These are phyloP conservation scores for Calypte anna DNA, from an alignment of 2,113 vertebrate genomes.

Conservation along the genomic window DNA sequence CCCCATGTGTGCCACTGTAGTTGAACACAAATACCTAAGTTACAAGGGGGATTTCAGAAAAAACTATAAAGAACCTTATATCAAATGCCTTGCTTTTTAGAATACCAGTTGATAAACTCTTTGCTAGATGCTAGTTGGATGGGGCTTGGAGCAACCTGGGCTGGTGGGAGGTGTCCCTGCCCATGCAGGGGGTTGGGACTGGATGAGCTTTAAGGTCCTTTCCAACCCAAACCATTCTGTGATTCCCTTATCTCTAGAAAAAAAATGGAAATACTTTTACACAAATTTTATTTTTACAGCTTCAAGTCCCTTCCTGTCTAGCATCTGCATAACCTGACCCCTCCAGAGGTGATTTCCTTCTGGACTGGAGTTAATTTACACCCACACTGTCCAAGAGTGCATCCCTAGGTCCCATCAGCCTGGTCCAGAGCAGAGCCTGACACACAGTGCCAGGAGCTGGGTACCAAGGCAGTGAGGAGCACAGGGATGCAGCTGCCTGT, in stretches of 20 bases:
- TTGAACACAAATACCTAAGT: neutral
- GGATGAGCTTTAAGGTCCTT: too few relatives aligned
- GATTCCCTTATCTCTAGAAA: too few relatives aligned
- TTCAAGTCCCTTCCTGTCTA: neutral
- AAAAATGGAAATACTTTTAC: neutral
- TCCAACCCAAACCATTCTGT: too few relatives aligned
- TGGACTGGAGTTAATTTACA: slow-evolving; percentile 29
- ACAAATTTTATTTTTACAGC: too few relatives aligned
- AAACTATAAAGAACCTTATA: neutral
- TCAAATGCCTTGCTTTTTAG: neutral
- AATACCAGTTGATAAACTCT: neutral
- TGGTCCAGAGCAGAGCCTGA: too few relatives aligned
- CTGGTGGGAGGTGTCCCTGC: too few relatives aligned
- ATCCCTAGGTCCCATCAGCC: neutral
- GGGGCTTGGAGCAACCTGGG: too few relatives aligned
- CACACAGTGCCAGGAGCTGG: neutral
- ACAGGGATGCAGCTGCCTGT: neutral
- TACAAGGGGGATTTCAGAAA: neutral
- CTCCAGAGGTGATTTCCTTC: neutral
- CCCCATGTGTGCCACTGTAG: neutral
- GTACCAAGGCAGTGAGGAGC: neutral
- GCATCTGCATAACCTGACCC: neutral
- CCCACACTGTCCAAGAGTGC: neutral
- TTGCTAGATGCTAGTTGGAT: neutral
- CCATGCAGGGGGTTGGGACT: too few relatives aligned